Percentiles rank a stretch among this genome's conserved stretches.
Conservation (phyloP, 2,888 invertebrate genomes). For the Busseola fusca region DNA sequence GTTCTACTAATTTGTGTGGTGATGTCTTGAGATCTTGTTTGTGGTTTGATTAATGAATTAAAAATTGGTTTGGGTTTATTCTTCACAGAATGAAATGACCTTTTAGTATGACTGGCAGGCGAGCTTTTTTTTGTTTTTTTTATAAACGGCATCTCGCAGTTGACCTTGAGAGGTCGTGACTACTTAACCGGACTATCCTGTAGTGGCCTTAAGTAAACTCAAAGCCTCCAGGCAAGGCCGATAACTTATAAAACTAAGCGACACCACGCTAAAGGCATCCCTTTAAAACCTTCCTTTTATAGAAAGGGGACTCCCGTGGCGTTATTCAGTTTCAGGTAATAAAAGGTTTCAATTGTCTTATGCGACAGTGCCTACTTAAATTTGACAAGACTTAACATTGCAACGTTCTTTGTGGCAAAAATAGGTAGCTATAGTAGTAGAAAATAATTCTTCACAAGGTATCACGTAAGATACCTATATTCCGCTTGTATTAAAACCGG, state of each 20-base stretch:
- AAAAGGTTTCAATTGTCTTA: background rate
- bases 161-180: no score
- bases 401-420: background rate
- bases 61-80: background rate
- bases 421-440: background rate
- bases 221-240: no score
- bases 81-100: background rate
- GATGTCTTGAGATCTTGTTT: constrained; percentile 4
- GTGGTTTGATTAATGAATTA: constrained; percentile 4
- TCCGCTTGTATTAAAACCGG: background rate
- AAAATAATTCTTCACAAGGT: background rate
- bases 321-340: background rate
- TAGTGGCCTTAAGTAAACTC: no score
- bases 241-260: no score
- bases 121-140: no score
- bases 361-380: background rate
- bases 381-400: no score
- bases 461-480: background rate
- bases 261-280: no score
- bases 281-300: background rate
- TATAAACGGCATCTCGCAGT: no score
- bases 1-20: constrained; percentile 46
- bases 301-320: accelerated
- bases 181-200: no score
- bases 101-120: background rate